phyloP scores from a whole-genome alignment of 2,797 vertebrate genomes.

The Pipistrellus pygmaeus region DNA sequence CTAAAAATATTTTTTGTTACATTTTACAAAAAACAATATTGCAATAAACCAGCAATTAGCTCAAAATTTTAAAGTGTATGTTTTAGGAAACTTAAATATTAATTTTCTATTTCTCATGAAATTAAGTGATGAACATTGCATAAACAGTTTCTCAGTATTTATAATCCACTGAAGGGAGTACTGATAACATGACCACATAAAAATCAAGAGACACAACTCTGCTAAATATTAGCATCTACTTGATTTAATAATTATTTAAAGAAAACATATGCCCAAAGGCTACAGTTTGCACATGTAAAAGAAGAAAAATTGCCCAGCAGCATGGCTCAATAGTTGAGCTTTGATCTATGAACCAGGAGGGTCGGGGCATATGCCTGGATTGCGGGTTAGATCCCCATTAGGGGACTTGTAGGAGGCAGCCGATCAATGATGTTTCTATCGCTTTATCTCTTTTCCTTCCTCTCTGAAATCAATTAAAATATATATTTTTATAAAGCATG shows the following conservation, averaged over 20 bases:
- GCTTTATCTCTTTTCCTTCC: no score
- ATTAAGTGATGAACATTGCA: slow-evolving; percentile 7
- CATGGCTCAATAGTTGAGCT: no score
- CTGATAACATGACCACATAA: background rate
- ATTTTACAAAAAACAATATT: background rate
- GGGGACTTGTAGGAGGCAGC: no score
- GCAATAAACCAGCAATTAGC: background rate
- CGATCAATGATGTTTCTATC: no score
- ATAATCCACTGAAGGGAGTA: background rate
- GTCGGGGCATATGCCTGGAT: no score
- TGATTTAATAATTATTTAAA: slow-evolving; percentile 47
- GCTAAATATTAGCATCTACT: slow-evolving; percentile 9
- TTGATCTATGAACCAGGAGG: no score
- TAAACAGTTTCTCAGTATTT: slow-evolving; percentile 37
- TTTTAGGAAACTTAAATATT: slow-evolving; percentile 32
- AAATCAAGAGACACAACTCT: slow-evolving; percentile 29
- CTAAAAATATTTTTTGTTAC: slow-evolving; percentile 40
- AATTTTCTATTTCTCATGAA: slow-evolving; percentile 55
- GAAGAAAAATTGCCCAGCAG: background rate
- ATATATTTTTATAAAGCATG: background rate
- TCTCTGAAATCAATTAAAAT: no score
- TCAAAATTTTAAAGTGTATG: background rate
- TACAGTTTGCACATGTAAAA: slow-evolving; percentile 42
- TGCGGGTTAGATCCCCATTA: no score
- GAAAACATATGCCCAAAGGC: background rate